phyloP scores from a whole-genome alignment of 2,797 vertebrate genomes.

The Hybognathus amarus region DNA sequence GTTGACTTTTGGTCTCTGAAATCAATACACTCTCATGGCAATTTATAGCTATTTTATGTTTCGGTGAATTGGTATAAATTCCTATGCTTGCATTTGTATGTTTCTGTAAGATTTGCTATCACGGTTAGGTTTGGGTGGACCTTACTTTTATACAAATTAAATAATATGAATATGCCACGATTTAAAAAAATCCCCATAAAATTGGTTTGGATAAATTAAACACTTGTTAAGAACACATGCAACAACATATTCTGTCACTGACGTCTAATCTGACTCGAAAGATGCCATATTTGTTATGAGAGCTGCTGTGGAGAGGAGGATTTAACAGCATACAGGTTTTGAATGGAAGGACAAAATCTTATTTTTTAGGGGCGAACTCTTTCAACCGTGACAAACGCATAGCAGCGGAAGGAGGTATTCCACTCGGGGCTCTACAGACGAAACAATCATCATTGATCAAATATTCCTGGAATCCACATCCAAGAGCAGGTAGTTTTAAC shows the following conservation, averaged over 20 bases:
- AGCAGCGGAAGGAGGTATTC: not conserved
- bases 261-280: not conserved
- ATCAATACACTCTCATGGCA: not conserved
- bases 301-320: not conserved
- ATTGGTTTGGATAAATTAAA: not conserved
- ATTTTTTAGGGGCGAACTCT: not conserved
- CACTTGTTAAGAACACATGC: not conserved
- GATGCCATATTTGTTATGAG: not conserved
- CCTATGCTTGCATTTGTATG: not conserved
- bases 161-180: not conserved
- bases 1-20: not conserved
- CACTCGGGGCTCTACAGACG: not conserved
- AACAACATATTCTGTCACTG: not conserved
- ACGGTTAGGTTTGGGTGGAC: not conserved
- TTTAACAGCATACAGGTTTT: not conserved
- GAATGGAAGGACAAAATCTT: not conserved
- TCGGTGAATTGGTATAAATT: not conserved
- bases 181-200: not conserved
- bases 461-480: constrained; percentile 31
- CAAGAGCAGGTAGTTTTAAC: constrained; percentile 56
- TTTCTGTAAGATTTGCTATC: not conserved
- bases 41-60: not conserved
- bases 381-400: not conserved
- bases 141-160: not conserved
- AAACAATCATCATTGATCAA: not conserved